These are phyloP conservation scores for Lanistes nyassanus DNA, from an alignment of 1,140 invertebrate species.

Conservation along the genomic window DNA sequence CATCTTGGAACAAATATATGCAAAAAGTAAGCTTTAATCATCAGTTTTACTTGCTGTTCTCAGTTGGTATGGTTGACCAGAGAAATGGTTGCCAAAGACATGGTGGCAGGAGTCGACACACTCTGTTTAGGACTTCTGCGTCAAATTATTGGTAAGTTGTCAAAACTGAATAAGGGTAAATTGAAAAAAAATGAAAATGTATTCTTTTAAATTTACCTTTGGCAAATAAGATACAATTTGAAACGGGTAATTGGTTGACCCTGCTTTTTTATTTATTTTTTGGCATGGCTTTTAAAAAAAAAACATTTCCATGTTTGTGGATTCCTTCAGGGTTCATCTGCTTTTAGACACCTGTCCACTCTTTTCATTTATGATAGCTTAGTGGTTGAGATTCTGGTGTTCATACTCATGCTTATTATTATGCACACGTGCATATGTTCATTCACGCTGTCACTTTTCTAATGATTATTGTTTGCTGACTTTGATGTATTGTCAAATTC, in stretches of 20 bases:
- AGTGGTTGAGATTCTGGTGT: too few species aligned
- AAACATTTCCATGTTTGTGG: not conserved
- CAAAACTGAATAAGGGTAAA: not conserved
- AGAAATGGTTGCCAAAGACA: slow-evolving; percentile 91
- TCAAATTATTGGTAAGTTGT: slow-evolving; percentile 79
- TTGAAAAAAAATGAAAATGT: too few species aligned
- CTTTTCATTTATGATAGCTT: too few species aligned
- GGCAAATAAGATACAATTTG: not conserved
- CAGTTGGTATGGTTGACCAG: slow-evolving; percentile 70
- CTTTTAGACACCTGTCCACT: too few species aligned
- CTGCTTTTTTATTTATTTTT: too few species aligned
- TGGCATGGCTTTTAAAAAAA: not conserved
- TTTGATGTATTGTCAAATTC: too few species aligned
- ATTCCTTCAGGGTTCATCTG: too few species aligned
- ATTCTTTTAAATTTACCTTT: not conserved
- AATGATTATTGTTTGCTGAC: too few species aligned
- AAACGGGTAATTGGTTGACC: not conserved
- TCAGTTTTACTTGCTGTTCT: slow-evolving; percentile 22
- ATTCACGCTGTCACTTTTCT: too few species aligned
- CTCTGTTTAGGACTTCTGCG: slow-evolving; percentile 91
- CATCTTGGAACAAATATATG: not conserved
- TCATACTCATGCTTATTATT: too few species aligned
- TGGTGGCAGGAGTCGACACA: slow-evolving; percentile 85
- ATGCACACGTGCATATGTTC: too few species aligned
- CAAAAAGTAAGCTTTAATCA: not conserved